A percentile compares a stretch with the other conserved stretches of the same genome.
Evolutionary conservation across 2,888 invertebrate genomes (phyloP).

Genomic region (Lasioglossum malachurum): DNA sequence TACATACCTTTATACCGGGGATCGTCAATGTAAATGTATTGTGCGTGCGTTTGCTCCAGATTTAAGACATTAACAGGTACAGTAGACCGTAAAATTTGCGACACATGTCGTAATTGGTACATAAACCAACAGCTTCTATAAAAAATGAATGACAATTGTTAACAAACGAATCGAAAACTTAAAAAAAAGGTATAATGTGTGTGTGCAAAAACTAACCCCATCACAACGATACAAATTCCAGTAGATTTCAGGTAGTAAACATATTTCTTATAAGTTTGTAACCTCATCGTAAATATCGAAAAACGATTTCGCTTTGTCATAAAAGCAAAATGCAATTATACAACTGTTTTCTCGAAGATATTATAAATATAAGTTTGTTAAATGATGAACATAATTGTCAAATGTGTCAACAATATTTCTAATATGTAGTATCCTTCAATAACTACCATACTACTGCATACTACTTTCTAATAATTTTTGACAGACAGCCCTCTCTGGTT

Average conservation of each 20-base stretch:
- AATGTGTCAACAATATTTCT: not conserved
- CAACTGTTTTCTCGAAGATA: not conserved
- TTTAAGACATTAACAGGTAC: conserved; percentile 83
- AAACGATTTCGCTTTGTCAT: not conserved
- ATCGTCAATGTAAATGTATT: conserved; percentile 87
- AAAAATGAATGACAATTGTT: conserved; percentile 25
- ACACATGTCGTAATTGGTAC: conserved; percentile 79
- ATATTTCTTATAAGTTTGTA: conserved; percentile 60
- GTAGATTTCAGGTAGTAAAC: conserved; percentile 78
- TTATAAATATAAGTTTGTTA: not conserved
- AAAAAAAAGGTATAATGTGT: conserved; percentile 30
- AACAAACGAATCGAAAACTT: conserved; percentile 20
- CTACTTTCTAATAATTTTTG: not conserved
- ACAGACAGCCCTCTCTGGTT: not conserved
- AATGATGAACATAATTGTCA: not conserved
- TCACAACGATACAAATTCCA: conserved; percentile 76
- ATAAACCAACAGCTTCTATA: conserved; percentile 80
- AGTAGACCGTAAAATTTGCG: conserved; percentile 82
- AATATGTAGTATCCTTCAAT: not conserved
- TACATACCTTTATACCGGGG: conserved; percentile 82
- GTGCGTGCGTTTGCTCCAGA: conserved; percentile 83
- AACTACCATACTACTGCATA: not conserved
- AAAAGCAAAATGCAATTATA: conserved; percentile 14
- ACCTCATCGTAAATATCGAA: conserved; percentile 45
- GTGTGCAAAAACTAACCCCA: conserved; percentile 76